Evolutionary conservation across 2,113 vertebrate genomes (phyloP), one percentile per base, ranked within the genome.

Genomic region (Grallaria varia): DNA sequence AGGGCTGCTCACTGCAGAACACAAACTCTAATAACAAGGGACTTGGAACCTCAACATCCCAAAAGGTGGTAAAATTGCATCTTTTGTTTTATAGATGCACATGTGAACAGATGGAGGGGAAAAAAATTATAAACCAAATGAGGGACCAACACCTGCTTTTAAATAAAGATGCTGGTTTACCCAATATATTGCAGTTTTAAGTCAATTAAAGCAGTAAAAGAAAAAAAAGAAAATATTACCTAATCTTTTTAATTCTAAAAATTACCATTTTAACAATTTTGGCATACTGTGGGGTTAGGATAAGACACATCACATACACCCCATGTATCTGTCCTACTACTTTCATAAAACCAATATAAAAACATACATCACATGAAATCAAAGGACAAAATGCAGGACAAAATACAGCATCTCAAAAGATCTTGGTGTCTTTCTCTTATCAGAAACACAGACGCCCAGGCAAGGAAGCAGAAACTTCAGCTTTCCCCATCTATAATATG

Each of bases 391-490:
- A 52, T 0, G 3, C 12, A 14, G 27, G 21, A 83, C 27, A 60
- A 76, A 79, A 33, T 27, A 63, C 8, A 59, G 33, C 35, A 42
- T 17, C 56, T 50, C 28, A 53, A 44, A 93, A 75, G 84, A 49
- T 15, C 24, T 37, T 17, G 4, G 18, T 14, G 18, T 4, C 45
- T 77, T n/a, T 31, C 31, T 13, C 60, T 49, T 3, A 53, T 39
- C 35, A 66, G 73, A 84, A 56, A 68, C 0, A 0, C 0, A 4
- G 7, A 4, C 2, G 7, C n/a, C 64, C 12, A 39, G 20, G 27
- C 58, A 91, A 23, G 45, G 28, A 84, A 67, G 19, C 12, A 30
- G 28, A 67, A 77, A 69, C 8, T 25, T 42, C 5, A 10, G 7
- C 6, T 1, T 0, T 42, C 18, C 25, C 39, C 40, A 49, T 8